Conservation (phyloP, 1,140 invertebrate genomes). For the Bradynema listronoti region DNA sequence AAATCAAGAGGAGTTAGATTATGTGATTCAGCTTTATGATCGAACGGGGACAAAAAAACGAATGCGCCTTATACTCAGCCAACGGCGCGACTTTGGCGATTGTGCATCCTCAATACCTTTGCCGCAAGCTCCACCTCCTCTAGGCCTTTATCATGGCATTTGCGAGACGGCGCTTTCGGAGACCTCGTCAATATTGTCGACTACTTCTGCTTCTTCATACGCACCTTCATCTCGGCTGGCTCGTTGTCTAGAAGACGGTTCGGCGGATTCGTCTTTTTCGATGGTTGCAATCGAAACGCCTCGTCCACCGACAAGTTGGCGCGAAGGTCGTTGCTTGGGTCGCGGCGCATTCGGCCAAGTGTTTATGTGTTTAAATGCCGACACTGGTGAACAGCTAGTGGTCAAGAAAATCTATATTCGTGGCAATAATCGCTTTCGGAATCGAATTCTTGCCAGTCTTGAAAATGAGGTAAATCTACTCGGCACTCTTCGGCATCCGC, state of each 20-base stretch:
- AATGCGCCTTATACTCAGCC: constrained; percentile 32
- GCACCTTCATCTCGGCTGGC: constrained; percentile 1
- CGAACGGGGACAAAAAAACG: constrained; percentile 25
- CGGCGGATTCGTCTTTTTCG: not conserved
- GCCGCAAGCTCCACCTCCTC: constrained; percentile 13
- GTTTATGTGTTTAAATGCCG: constrained; percentile 38
- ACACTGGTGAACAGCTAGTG: constrained; percentile 41
- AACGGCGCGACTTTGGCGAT: constrained; percentile 11
- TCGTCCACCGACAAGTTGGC: constrained; percentile 18
- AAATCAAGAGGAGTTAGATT: constrained; percentile 37
- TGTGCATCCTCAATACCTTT: not conserved
- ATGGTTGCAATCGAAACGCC: constrained; percentile 19
- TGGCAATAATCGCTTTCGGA: constrained; percentile 17
- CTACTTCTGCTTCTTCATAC: constrained; percentile 2
- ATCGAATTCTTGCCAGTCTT: constrained; percentile 29
- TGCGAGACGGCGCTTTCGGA: constrained; percentile 36
- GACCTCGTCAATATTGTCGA: constrained; percentile 38
- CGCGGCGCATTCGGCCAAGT: constrained; percentile 37
- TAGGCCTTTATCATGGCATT: constrained; percentile 33
- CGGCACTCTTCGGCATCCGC: constrained; percentile 26
- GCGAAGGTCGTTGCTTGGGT: constrained; percentile 31
- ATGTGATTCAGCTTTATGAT: constrained; percentile 36
- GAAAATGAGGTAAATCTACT: constrained; percentile 43
- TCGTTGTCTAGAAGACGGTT: constrained; percentile 22
- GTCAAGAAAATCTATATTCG: constrained; percentile 38